Percentiles rank a stretch among this genome's conserved stretches.
These are phyloP conservation scores for Psittacula derbiana DNA, from an alignment of 2,797 vertebrate species.

Conservation along the genomic window DNA sequence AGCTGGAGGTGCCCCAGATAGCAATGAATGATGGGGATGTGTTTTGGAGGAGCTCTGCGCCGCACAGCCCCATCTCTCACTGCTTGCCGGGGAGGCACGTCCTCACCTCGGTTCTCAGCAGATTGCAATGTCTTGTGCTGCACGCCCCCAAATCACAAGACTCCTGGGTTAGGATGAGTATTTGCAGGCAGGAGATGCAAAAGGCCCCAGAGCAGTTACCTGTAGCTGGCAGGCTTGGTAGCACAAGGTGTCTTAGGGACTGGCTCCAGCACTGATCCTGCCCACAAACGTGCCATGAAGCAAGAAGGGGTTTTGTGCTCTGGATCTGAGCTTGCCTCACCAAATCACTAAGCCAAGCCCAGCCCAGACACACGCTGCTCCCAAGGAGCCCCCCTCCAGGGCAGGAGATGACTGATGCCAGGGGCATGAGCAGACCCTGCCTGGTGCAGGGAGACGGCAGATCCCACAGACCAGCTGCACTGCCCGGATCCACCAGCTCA, in stretches of 20 bases:
- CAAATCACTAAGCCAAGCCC: not conserved
- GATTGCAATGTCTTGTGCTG: not conserved
- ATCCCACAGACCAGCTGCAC: not conserved
- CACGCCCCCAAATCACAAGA: not conserved
- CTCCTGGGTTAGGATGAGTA: not conserved
- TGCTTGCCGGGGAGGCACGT: accelerated
- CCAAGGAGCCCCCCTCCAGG: not conserved
- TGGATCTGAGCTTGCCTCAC: not conserved
- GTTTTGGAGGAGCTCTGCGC: not conserved
- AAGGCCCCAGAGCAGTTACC: not conserved
- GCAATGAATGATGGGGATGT: not conserved
- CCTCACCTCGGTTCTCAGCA: not conserved
- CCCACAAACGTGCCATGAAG: accelerated
- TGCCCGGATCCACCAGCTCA: not conserved
- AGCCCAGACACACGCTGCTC: not conserved
- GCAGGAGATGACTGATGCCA: not conserved
- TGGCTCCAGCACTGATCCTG: not conserved
- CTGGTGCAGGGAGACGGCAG: not conserved
- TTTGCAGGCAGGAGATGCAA: not conserved
- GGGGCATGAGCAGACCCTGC: not conserved
- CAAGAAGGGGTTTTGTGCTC: not conserved
- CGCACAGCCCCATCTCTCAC: not conserved
- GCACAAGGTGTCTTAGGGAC: not conserved
- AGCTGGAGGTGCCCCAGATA: not conserved
- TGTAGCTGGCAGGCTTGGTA: not conserved